Evolutionary conservation across 2,113 vertebrate genomes (phyloP), one percentile per base, ranked within the genome.

Genomic region (Neodontobutis hainanensis): DNA sequence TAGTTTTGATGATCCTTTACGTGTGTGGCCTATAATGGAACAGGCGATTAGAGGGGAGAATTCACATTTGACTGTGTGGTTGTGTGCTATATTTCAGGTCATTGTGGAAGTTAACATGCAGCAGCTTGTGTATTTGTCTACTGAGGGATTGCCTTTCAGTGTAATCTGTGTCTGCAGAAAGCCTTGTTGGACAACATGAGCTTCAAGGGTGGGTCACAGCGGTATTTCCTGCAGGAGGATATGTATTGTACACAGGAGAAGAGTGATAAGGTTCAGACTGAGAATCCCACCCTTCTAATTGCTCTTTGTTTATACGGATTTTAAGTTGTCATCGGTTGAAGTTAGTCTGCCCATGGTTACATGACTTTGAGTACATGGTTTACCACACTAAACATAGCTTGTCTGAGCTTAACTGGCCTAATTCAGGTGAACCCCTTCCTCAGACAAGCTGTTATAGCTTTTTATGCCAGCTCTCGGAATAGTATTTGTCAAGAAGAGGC

Each of bases 211-310:
- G 77, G 77, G 68, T 64, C 72, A 12, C 35, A 11, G 9, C 70
- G 82, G 68, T 75, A 71, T 86, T 87, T 89, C 86, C 85, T 89
- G 87, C 82, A 65, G 64, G 70, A 85, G 80, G 84, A 82, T 80
- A 68, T 83, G 72, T 74, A 72, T 75, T 87, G 74, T 70, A 67
- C 58, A 66, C 68, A 50, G 42, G 5, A 78, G 51, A 68, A 65
- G 64, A 66, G 63, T 50, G 80, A 86, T 81, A 78, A 81, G 51
- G 70, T 73, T 78, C 61, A 68, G 65, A 57, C 50, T 43, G 11
- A 52, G 53, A 80, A 66, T 3, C 14, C 62, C 44, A 5, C 57
- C 74, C 72, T 46, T 66, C 60, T 81, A 59, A 78, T 78, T 83
- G 15, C 7, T 16, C 2, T 52, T 50, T 74, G 65, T 77, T 81